Base-by-base conservation (phyloP, 2,888 invertebrate species). In the Lithophane ornitopus region DNA sequence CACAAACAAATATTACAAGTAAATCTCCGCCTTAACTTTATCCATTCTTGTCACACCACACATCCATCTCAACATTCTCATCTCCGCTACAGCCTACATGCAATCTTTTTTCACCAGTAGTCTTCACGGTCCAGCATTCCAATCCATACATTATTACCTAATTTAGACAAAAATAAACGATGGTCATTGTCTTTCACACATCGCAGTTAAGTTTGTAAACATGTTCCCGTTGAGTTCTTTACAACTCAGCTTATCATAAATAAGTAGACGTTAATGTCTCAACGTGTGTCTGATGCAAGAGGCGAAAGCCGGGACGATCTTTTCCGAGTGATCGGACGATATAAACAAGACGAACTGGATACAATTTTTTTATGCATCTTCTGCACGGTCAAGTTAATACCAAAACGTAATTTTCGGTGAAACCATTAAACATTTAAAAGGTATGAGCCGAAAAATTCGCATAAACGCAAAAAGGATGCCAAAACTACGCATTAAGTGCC, bases 111-210 rank as follows among this genome's bases (percentile, higher is more conserved):
- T 34, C 11, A 16, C 11, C 7, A 1, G 7, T 54, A 7, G 39
- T 39, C 11, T 19, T 39, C 16, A 19, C 16, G 11, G 9, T n/a
- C n/a, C 11, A 39, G n/a, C 34, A 34, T 34, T 67, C n/a, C 6
- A n/a, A 54, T 34, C 11, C n/a, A 34, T n/a, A 11, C 11, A 19
- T n/a, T 28, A 63, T 56, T 63, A 52, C 28, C 52, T 26, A 22
- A 63, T 54, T 28, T 58, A 46, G 39, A 70, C 46, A 54, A 76
- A 71, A 70, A 26, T 22, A 3, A 19, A 22, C 19, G 26, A 65
- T 76, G 77, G 14, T 56, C 12, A 41, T n/a, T 70, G 70, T 80
- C 28, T 26, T 49, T 70, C 63, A 76, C 70, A 54, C 46, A 22
- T 76, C 46, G 34, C 34, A 26, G 12, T 28, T 46, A 58, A 74